These are phyloP conservation scores for Sinocyclocheilus grahami DNA, from an alignment of 2,113 vertebrate genomes.

Conservation along the genomic window DNA sequence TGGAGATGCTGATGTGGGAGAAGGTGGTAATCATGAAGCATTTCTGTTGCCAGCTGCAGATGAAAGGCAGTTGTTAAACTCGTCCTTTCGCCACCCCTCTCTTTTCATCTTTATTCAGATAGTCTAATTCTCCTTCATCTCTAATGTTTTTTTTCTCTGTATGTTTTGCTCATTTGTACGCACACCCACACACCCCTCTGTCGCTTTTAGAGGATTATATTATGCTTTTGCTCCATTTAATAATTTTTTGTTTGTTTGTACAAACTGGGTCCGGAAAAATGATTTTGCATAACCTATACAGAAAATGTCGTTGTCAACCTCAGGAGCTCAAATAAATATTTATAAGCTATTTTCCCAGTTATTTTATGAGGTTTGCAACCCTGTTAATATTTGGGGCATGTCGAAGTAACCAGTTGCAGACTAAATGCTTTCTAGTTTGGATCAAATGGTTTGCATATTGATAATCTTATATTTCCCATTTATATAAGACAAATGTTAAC, in stretches of 20 bases:
- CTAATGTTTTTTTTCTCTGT: slow-evolving; percentile 14
- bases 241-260: background rate
- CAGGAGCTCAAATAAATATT: background rate
- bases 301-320: background rate
- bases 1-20: slow-evolving; percentile 39
- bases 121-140: slow-evolving; percentile 30
- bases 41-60: slow-evolving; percentile 45
- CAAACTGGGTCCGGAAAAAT: background rate
- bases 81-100: slow-evolving; percentile 37
- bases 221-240: slow-evolving; percentile 15
- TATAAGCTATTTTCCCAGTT: background rate
- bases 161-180: slow-evolving; percentile 35
- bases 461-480: background rate
- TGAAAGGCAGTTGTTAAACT: slow-evolving; percentile 53
- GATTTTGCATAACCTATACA: background rate
- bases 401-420: background rate
- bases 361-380: background rate
- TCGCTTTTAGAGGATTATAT: background rate
- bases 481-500: background rate
- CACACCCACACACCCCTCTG: slow-evolving; percentile 29
- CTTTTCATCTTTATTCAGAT: slow-evolving; percentile 51
- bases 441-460: background rate
- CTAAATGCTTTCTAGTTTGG: background rate
- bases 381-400: background rate
- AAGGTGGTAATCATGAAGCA: slow-evolving; percentile 43